These are phyloP conservation scores for Semotilus atromaculatus DNA, from an alignment of 2,797 vertebrate genomes.

Conservation along the genomic window DNA sequence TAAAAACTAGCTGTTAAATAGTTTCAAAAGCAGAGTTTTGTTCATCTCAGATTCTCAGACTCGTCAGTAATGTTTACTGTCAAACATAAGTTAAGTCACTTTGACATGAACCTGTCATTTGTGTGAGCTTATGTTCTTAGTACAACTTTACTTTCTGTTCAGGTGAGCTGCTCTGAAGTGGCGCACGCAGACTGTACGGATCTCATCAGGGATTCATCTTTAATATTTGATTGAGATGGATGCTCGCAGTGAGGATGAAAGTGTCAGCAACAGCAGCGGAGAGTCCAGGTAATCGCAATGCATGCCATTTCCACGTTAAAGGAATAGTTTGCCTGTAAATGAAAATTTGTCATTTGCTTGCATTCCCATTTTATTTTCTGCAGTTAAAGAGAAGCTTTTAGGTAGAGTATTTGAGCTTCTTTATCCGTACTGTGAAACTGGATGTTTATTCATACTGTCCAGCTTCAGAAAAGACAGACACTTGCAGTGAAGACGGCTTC, in stretches of 20 bases:
- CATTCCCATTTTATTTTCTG: neutral
- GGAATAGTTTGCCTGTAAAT: neutral
- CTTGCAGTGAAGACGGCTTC: neutral
- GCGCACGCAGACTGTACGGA: constrained; percentile 49
- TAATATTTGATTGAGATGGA: constrained; percentile 85
- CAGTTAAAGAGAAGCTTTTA: neutral
- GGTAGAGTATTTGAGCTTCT: neutral
- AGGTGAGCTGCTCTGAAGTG: constrained; percentile 64
- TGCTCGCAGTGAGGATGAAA: constrained; percentile 96
- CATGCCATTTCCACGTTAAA: neutral
- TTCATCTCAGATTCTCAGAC: neutral
- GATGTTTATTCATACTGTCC: neutral
- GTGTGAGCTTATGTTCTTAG: neutral
- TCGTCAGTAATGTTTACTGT: neutral
- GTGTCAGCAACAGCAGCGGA: constrained; percentile 92
- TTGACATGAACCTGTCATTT: neutral
- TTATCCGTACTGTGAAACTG: neutral
- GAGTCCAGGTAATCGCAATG: constrained; percentile 86
- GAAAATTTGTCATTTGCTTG: neutral
- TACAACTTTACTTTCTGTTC: constrained; percentile 15
- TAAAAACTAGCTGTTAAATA: neutral
- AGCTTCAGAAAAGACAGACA: neutral
- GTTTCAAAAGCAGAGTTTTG: neutral
- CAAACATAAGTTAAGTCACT: neutral
- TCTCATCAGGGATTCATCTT: constrained; percentile 53